Conservation (phyloP, 1,140 invertebrate species). For the Meteorus sp. region DNA sequence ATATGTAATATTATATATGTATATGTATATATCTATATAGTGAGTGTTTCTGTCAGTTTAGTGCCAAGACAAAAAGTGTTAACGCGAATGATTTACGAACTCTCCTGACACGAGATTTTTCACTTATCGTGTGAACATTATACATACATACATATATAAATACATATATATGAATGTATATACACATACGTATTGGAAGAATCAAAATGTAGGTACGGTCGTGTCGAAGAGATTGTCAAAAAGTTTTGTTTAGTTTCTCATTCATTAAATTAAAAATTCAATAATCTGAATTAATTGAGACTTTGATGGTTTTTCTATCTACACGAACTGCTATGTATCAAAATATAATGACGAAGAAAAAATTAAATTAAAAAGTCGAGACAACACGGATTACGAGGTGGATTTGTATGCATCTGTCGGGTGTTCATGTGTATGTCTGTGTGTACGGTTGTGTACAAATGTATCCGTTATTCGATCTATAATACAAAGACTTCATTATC, state of each 20-base stretch:
- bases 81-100: not conserved
- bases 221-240: too few species aligned
- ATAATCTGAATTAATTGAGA: too few species aligned
- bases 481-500: conserved; percentile 20
- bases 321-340: conserved; percentile 14
- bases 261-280: too few species aligned
- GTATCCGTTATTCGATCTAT: conserved; percentile 19
- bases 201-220: too few species aligned
- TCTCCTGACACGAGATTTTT: not conserved
- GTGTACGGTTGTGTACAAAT: too few species aligned
- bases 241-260: too few species aligned
- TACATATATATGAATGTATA: too few species aligned
- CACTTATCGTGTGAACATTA: conserved; percentile 8
- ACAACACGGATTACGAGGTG: not conserved
- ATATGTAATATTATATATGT: not conserved
- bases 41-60: conserved; percentile 7
- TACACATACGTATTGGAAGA: too few species aligned
- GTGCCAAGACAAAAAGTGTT: conserved; percentile 28
- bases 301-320: conserved; percentile 6
- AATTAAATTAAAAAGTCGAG: conserved; percentile 5
- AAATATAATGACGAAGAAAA: conserved; percentile 4
- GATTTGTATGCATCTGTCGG: not conserved
- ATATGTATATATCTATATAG: not conserved
- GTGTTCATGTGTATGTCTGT: too few species aligned
- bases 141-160: too few species aligned